Evolutionary conservation across 2,113 vertebrate genomes (phyloP), one percentile per base, ranked within the genome.

Genomic region (Alces alces): DNA sequence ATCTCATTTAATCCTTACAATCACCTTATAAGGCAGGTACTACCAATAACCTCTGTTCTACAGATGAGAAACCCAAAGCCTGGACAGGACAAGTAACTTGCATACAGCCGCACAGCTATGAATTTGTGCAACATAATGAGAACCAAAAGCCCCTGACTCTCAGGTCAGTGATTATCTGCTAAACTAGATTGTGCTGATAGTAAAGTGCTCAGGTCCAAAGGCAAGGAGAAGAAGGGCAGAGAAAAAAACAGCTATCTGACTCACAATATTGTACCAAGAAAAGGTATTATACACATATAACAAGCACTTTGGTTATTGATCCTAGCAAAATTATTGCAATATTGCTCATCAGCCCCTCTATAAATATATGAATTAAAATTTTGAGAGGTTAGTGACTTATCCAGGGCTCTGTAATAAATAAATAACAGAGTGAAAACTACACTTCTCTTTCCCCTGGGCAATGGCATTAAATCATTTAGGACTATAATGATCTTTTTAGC

Each of bases 291-390:
- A 36, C 30, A 84, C 21, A 64, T 54, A 50, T 19, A 89, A 86
- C 93, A 39, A 64, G 83, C 45, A 88, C 33, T 80, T 90, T 94
- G 27, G 4, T 95, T 94, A 86, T 61, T 86, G 85, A 92, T 93
- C 36, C 12, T 88, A 90, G 27, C 33, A 89, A 82, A 13, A 82
- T 52, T 93, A 70, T 43, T 52, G 28, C n/a, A 60, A 86, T 58
- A 54, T 36, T 86, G 36, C 13, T 96, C 82, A 95, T 85, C 52
- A 96, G 30, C 17, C 43, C 43, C 87, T 50, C 47, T 80, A 85
- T 58, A 95, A 95, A 96, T 30, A 84, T 6, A 70, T 21, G 15
- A 94, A 85, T 33, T 89, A 52, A 95, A 57, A 89, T 91, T 96
- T 90, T 91, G 19, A 95, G 76, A 93, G 6, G 6, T 54, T 85